Evolutionary conservation across 2,888 invertebrate genomes (phyloP).

Genomic region (Dendrolimus houi): DNA sequence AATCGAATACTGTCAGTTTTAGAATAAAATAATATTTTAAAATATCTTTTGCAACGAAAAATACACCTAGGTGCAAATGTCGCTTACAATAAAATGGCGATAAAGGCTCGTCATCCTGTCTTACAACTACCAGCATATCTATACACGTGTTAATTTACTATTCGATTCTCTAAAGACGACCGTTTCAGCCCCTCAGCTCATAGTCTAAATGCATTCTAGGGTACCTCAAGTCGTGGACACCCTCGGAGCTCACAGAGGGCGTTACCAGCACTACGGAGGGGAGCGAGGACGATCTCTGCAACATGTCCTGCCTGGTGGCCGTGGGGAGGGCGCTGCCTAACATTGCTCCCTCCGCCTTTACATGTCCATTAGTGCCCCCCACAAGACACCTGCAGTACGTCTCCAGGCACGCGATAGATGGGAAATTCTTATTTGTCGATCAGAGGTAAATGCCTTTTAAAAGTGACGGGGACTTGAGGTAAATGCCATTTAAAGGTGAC

Average conservation of each 20-base stretch:
- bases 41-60: no score
- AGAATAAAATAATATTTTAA: no score
- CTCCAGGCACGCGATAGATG: conserved; percentile 91
- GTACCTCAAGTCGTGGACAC: conserved; percentile 94
- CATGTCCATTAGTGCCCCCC: conserved; percentile 43
- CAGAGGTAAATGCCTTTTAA: conserved; percentile 79
- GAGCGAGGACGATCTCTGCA: conserved; percentile 74
- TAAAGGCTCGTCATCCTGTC: no score
- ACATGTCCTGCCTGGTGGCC: conserved; percentile 91
- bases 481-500: no score
- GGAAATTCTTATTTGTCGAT: conserved; percentile 94
- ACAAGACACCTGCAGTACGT: conserved; percentile 83
- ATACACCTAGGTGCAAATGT: no score
- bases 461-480: no score
- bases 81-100: no score
- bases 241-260: conserved; percentile 83
- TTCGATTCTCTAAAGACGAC: no score
- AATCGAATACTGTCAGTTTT: no score
- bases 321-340: conserved; percentile 85
- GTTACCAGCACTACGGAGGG: conserved; percentile 79
- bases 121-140: no score
- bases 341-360: conserved; percentile 49
- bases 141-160: no score
- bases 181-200: no score
- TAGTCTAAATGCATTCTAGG: conserved; percentile 41